A percentile compares a stretch with the other conserved stretches of the same genome.
phyloP scores from a whole-genome alignment of 1,140 invertebrate species.

The Neomicropteryx cornuta region DNA sequence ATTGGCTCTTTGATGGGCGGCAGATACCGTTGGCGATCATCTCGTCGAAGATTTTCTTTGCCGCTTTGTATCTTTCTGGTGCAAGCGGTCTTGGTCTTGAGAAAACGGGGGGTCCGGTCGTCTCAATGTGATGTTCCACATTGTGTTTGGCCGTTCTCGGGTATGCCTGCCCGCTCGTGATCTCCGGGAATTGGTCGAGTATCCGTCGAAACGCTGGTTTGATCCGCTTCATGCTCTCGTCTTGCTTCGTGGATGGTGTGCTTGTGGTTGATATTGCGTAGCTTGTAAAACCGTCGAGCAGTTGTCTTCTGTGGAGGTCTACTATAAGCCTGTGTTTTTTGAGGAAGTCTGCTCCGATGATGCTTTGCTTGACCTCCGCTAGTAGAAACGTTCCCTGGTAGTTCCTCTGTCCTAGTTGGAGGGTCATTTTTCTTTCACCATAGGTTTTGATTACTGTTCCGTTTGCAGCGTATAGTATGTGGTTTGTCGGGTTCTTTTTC shows the following conservation, averaged over 20 bases:
- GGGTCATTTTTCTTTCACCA: slow-evolving; percentile 10
- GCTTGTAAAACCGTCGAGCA: slow-evolving; percentile 15
- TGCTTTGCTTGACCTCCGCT: slow-evolving; percentile 17
- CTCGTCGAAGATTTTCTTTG: slow-evolving; percentile 23
- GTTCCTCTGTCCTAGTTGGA: slow-evolving; percentile 16
- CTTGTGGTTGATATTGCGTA: slow-evolving; percentile 1
- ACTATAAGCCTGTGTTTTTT: slow-evolving; percentile 17
- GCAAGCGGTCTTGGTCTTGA: slow-evolving; percentile 19
- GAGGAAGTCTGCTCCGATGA: slow-evolving; percentile 24
- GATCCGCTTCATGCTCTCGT: not conserved
- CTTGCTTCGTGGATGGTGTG: not conserved
- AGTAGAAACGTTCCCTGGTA: slow-evolving; percentile 21
- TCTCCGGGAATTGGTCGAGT: slow-evolving; percentile 12
- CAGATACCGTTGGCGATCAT: slow-evolving; percentile 21
- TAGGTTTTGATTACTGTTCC: slow-evolving; percentile 16
- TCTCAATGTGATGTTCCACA: slow-evolving; percentile 14
- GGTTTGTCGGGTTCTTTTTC: not conserved
- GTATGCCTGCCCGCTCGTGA: slow-evolving; percentile 13
- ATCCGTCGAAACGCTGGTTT: slow-evolving; percentile 9
- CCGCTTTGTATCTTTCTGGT: slow-evolving; percentile 19
- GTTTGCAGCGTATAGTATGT: not conserved
- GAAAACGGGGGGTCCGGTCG: slow-evolving; percentile 18
- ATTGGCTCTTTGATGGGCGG: slow-evolving; percentile 23
- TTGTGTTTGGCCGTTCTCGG: slow-evolving; percentile 5
- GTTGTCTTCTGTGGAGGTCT: slow-evolving; percentile 15